Evolutionary conservation across 2,797 vertebrate species (phyloP).

Genomic region (Enteromius afrohamiltoni): DNA sequence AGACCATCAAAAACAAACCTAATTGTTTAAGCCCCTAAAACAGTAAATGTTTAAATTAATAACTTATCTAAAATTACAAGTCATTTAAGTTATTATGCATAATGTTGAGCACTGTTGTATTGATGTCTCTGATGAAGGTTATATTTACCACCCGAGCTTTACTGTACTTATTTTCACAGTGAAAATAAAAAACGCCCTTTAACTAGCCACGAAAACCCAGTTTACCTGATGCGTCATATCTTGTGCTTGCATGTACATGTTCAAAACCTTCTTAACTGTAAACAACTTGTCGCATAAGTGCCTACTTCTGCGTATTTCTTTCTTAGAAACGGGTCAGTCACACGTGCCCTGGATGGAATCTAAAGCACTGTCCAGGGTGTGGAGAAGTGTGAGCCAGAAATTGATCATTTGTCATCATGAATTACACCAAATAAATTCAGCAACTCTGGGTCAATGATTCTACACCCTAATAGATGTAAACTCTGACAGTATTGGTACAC

Average conservation of each 20-base stretch:
- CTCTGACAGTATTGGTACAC: background rate
- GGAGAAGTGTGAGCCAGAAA: constrained; percentile 27
- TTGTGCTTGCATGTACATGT: constrained; percentile 16
- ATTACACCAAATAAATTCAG: background rate
- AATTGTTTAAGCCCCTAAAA: background rate
- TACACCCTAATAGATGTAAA: constrained; percentile 31
- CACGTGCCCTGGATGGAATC: constrained; percentile 8
- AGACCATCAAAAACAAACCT: background rate
- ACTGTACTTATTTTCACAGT: background rate
- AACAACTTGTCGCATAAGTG: constrained; percentile 6
- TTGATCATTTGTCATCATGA: constrained; percentile 10
- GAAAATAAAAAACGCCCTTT: background rate
- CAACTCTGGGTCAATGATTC: constrained; percentile 11
- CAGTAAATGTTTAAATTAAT: background rate
- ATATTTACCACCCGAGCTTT: background rate
- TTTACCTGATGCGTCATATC: constrained; percentile 24
- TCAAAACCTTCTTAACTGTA: constrained; percentile 14
- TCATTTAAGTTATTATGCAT: background rate
- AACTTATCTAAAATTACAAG: background rate
- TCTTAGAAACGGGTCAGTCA: constrained; percentile 5
- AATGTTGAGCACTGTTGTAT: background rate
- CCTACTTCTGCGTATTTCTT: background rate
- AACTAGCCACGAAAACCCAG: background rate
- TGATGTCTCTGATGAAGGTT: background rate
- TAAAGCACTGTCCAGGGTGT: constrained; percentile 45